A percentile compares a stretch with the other conserved stretches of the same genome.
phyloP scores from a whole-genome alignment of 2,797 vertebrate species.

The Mormyrops boulengeri region DNA sequence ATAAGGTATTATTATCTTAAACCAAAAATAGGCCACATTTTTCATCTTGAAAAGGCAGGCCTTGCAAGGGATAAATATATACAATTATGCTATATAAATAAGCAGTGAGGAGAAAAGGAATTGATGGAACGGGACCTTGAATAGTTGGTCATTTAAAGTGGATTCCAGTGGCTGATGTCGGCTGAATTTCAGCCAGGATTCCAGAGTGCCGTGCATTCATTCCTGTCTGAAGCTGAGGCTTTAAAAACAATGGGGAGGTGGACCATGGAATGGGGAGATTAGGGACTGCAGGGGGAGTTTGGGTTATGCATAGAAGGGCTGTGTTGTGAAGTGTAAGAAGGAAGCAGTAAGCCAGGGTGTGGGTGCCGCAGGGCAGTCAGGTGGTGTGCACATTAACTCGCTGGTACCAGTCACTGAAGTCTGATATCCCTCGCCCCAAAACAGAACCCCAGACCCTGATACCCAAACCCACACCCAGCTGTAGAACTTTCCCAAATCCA shows the following conservation, averaged over 20 bases:
- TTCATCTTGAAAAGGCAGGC: background rate
- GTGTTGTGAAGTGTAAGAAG: background rate
- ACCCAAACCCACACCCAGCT: background rate
- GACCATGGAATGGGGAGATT: background rate
- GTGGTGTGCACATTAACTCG: background rate
- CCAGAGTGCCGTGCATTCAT: background rate
- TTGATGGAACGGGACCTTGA: background rate
- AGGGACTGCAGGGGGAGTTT: background rate
- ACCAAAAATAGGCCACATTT: background rate
- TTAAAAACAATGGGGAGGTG: slow-evolving; percentile 10
- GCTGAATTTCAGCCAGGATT: slow-evolving; percentile 7
- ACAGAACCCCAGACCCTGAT: background rate
- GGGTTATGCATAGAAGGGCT: background rate
- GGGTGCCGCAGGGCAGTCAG: background rate
- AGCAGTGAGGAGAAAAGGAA: background rate
- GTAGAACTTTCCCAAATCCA: background rate
- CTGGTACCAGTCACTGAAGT: background rate
- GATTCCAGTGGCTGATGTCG: background rate
- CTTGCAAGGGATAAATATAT: slow-evolving; percentile 3
- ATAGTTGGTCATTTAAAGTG: background rate
- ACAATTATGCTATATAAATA: background rate
- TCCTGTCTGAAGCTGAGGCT: slow-evolving; percentile 1
- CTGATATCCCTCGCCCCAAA: background rate
- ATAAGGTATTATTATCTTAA: background rate
- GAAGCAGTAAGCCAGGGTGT: background rate